phyloP scores from a whole-genome alignment of 1,140 invertebrate genomes.

The Plectrocnemia conspersa region DNA sequence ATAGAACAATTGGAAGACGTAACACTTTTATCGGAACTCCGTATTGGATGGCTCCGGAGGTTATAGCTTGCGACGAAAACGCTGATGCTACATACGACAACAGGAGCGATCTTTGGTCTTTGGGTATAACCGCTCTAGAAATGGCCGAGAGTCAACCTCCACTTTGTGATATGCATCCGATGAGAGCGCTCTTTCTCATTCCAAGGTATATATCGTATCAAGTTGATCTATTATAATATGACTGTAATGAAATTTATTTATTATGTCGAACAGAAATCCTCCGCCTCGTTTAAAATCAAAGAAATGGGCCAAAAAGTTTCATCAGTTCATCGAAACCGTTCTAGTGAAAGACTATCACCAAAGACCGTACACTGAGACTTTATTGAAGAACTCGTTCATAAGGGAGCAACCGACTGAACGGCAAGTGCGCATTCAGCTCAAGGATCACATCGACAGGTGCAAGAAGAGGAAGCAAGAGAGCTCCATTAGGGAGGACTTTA shows the following conservation, averaged over 20 bases:
- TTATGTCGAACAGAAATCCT: constrained; percentile 61
- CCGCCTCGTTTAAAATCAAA: constrained; percentile 96
- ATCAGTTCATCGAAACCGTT: constrained; percentile 65
- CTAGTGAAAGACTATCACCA: constrained; percentile 96
- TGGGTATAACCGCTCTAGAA: constrained; percentile 98
- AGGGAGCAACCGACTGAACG: constrained; percentile 96
- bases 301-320: constrained; percentile 97
- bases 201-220: constrained; percentile 59
- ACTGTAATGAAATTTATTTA: not conserved
- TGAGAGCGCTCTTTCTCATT: constrained; percentile 97
- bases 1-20: constrained; percentile 95
- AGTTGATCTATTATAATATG: not conserved
- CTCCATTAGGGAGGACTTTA: constrained; percentile 72
- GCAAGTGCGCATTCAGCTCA: constrained; percentile 96
- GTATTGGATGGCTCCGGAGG: constrained; percentile 96
- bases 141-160: constrained; percentile 99
- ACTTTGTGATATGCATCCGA: constrained; percentile 97
- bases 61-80: constrained; percentile 99
- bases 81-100: constrained; percentile 99
- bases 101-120: constrained; percentile 96
- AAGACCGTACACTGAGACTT: constrained; percentile 95
- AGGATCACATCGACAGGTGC: constrained; percentile 98
- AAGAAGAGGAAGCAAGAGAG: constrained; percentile 92
- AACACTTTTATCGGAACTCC: constrained; percentile 99
- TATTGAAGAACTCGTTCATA: constrained; percentile 96